These are phyloP conservation scores for Idaea straminata DNA, from an alignment of 2,888 invertebrate genomes.

Conservation along the genomic window DNA sequence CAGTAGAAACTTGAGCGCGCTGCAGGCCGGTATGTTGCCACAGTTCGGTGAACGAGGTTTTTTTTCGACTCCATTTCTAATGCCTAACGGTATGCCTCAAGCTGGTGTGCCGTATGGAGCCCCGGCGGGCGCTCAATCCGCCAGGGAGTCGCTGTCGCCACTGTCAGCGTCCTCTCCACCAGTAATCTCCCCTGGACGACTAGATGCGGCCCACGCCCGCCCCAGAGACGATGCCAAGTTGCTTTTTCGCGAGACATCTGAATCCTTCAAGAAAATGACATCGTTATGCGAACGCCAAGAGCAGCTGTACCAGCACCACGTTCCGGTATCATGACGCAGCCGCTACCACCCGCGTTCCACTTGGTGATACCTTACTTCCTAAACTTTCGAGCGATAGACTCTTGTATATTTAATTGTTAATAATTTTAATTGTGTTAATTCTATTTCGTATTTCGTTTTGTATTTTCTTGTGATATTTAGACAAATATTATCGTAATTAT, in stretches of 20 bases:
- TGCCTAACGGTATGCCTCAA: slow-evolving; percentile 63
- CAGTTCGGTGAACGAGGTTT: slow-evolving; percentile 67
- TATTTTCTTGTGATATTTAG: slow-evolving; percentile 81
- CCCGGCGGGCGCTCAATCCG: slow-evolving; percentile 63
- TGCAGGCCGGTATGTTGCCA: slow-evolving; percentile 70
- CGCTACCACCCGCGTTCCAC: slow-evolving; percentile 58
- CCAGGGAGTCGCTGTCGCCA: slow-evolving; percentile 71
- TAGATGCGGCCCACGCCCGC: slow-evolving; percentile 69
- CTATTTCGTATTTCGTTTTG: slow-evolving; percentile 79
- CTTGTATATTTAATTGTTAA: slow-evolving; percentile 76
- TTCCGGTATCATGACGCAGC: slow-evolving; percentile 77
- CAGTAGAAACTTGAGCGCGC: slow-evolving; percentile 66
- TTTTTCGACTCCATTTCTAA: slow-evolving; percentile 69
- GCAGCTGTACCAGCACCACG: slow-evolving; percentile 78
- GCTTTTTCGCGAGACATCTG: slow-evolving; percentile 78
- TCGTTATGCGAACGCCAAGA: slow-evolving; percentile 77
- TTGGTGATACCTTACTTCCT: slow-evolving; percentile 65
- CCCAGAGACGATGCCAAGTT: slow-evolving; percentile 69
- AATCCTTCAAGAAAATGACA: slow-evolving; percentile 77
- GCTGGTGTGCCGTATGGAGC: slow-evolving; percentile 65
- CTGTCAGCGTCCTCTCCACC: slow-evolving; percentile 73
- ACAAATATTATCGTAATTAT: slow-evolving; percentile 75
- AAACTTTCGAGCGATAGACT: slow-evolving; percentile 55
- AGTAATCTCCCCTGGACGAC: slow-evolving; percentile 69
- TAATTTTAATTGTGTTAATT: slow-evolving; percentile 78